Evolutionary conservation across 2,888 invertebrate species (phyloP).

Genomic region (Torymus texanus): DNA sequence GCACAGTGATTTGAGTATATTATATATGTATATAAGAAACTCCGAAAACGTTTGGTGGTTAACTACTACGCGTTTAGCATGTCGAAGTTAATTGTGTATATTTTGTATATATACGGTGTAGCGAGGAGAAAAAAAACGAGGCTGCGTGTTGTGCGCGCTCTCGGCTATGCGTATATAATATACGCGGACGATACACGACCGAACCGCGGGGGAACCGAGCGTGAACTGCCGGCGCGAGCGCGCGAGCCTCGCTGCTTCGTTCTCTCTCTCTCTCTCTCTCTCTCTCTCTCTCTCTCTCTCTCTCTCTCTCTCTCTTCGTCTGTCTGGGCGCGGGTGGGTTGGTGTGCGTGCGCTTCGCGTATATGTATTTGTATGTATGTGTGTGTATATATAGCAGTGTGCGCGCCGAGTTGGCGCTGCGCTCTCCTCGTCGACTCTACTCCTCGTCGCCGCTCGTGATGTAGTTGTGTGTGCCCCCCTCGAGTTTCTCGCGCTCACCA

Average conservation of each 20-base stretch:
- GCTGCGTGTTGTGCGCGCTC: background rate
- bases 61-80: too few species aligned
- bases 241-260: background rate
- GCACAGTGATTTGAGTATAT: too few species aligned
- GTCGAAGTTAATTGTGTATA: too few species aligned
- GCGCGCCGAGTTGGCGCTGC: background rate
- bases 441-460: background rate
- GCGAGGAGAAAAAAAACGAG: background rate
- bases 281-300: background rate
- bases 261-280: background rate
- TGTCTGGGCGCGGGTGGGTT: conserved; percentile 3
- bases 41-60: too few species aligned
- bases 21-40: too few species aligned
- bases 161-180: background rate
- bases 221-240: conserved; percentile 37
- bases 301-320: background rate
- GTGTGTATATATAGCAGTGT: background rate
- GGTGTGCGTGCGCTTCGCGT: background rate
- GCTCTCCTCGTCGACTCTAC: conserved; percentile 1
- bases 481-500: background rate
- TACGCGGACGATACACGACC: background rate
- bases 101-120: too few species aligned
- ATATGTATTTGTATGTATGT: background rate
- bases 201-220: conserved; percentile 32
- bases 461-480: too few species aligned